Evolutionary conservation across 2,797 vertebrate species (phyloP), one percentile per base, ranked within the genome.

Genomic region (Loris lydekkerianus): DNA sequence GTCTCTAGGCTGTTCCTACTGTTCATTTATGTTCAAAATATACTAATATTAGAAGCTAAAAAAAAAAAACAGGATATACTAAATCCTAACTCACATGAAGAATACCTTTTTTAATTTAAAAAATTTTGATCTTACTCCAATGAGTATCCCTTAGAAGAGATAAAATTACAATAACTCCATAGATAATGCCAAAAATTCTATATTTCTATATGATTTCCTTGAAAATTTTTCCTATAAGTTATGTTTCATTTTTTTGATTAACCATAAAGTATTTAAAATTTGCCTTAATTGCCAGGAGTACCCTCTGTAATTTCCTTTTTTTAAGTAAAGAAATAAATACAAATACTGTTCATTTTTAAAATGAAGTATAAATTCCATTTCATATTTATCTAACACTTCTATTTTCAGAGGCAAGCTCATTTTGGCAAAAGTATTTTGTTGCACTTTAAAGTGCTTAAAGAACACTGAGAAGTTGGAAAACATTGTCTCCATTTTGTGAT

Each of bases 351-450:
- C 56, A 29, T 87, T 92, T 95, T 75, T 31, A 96, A 97, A 97
- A 84, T 95, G 80, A 94, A 96, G 67, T 78, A 85, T 60, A 96
- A 96, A 94, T 97, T 58, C 88, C 85, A 95, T 78, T 94, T 95
- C 27, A 70, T 94, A 96, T 94, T 96, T 94, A 94, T 75, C 53
- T 85, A 94, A 86, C 29, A 93, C 43, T 94, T 95, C 72, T 82
- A 84, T 94, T 96, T 96, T 93, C 29, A 60, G 70, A 95, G 20
- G 31, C 17, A 94, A 95, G 20, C 63, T 96, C 40, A 89, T 60
- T 86, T 96, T 90, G 60, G 29, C 43, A 75, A 78, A 95, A 86
- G 20, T 94, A 94, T 89, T 89, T 93, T 83, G 10, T 76, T 95
- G 87, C 31, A 85, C 61, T 34, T 34, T 34, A 3, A 63, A 72